Evolutionary conservation across 2,888 invertebrate genomes (phyloP).

Genomic region (Silvanus unidentatus): DNA sequence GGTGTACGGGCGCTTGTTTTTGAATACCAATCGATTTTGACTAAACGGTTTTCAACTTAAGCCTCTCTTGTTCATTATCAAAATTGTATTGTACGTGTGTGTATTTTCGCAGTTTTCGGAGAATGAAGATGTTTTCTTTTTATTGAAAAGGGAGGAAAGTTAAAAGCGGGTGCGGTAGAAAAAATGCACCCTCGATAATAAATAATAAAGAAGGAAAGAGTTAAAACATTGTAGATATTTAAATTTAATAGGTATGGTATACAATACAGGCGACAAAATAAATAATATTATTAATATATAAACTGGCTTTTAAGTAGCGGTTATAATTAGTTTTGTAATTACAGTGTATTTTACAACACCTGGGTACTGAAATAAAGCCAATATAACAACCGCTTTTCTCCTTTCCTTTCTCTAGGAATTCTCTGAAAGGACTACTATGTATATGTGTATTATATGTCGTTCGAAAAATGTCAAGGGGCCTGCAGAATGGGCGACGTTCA

Average conservation of each 20-base stretch:
- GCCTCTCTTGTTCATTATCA: no score
- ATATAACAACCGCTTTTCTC: constrained; percentile 10
- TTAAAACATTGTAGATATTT: constrained; percentile 3
- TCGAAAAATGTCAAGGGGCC: background rate
- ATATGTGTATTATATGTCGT: background rate
- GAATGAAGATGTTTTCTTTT: no score
- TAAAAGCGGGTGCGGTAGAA: no score
- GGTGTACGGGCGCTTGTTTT: background rate
- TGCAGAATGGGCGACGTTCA: no score
- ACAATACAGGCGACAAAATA: constrained; percentile 27
- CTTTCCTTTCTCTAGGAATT: constrained; percentile 23
- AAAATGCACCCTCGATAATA: constrained; percentile 4
- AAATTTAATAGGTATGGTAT: constrained; percentile 11
- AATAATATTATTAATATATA: constrained; percentile 39
- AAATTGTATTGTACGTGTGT: no score
- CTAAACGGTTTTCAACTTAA: constrained; percentile 6
- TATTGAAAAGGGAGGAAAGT: no score
- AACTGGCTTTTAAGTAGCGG: constrained; percentile 39
- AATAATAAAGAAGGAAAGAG: constrained; percentile 16
- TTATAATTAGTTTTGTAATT: constrained; percentile 45
- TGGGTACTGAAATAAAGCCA: constrained; percentile 26
- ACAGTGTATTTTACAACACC: constrained; percentile 38
- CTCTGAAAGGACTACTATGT: constrained; percentile 17
- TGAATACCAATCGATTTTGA: constrained; percentile 7
- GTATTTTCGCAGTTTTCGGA: no score